phyloP scores from a whole-genome alignment of 2,797 vertebrate genomes.

The Spinus olivaceus region DNA sequence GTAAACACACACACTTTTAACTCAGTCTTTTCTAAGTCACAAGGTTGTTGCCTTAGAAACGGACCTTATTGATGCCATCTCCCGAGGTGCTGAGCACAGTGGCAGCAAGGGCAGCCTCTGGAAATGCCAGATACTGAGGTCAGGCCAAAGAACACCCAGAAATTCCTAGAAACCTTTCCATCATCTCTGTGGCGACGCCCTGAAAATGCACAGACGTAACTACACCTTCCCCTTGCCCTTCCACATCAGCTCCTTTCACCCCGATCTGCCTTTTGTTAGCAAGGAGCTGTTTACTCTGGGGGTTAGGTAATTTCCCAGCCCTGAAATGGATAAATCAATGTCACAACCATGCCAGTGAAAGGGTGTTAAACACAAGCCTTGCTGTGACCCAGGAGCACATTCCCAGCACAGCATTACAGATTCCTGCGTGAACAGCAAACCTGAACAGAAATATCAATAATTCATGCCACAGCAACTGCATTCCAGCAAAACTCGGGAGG shows the following conservation, averaged over 20 bases:
- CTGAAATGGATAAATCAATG: not conserved
- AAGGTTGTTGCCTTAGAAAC: slow-evolving; percentile 61
- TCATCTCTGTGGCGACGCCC: not conserved
- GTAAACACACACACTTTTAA: slow-evolving; percentile 24
- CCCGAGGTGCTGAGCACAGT: not conserved
- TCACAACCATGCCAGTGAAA: not conserved
- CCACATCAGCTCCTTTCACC: not conserved
- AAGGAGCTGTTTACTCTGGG: not conserved
- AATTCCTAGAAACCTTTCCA: not conserved
- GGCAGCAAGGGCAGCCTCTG: not conserved
- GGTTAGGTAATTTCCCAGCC: not conserved
- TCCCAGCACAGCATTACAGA: not conserved
- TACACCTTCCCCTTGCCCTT: not conserved
- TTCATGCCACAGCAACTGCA: slow-evolving; percentile 38
- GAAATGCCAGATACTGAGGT: not conserved
- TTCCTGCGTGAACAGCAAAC: not conserved
- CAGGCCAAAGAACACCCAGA: not conserved
- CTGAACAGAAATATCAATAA: slow-evolving; percentile 51
- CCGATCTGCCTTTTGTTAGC: not conserved
- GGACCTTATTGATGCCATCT: not conserved
- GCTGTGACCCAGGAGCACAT: not conserved
- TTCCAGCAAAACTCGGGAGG: not conserved
- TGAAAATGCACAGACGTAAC: not conserved
- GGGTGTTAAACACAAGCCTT: not conserved
- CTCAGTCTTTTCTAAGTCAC: not conserved